Evolutionary conservation across 1,140 invertebrate species (phyloP), one percentile per base, ranked within the genome.

Genomic region (Conus ventricosus): DNA sequence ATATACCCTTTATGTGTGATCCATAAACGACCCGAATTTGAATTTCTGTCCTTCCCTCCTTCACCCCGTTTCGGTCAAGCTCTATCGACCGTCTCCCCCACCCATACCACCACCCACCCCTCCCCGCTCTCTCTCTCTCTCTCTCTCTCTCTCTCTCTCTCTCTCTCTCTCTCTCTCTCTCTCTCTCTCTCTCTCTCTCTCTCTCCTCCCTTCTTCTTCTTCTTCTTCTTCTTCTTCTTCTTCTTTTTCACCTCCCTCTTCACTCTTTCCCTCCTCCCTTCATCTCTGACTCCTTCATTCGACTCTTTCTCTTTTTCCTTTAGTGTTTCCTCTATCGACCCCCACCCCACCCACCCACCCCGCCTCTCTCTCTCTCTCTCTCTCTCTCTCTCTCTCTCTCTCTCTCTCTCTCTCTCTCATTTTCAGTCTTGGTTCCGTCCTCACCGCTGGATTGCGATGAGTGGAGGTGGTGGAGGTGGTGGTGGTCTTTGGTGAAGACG

Each of bases 351-450:
- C 23, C n/a, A 0, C 67, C 23, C 67, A 4, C 67, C 20, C 20
- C 20, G 1, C 20, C 67, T 75, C 67, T 20, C 67, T 25, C 67
- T 25, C 1, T 25, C 67, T 23, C 17, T 75, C 23, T 25, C 1
- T 75, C 67, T 75, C n/a, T 25, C n/a, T 75, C 20, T 75, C n/a
- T 23, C n/a, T 75, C n/a, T 75, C 67, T 75, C n/a, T 75, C 67
- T 75, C 57, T 75, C 67, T 23, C n/a, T 75, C 67, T 75, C n/a
- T 25, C n/a, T 75, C n/a, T 75, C 67, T 75, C 67, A 17, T 20
- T 75, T 25, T 75, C 67, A 17, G 13, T 75, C 67, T 75, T 20
- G 7, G 13, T 75, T 25, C 23, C 67, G 13, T 20, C 23, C 67
- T 75, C 67, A 17, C 67, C 67, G 13, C 57, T 60, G 57, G 57